Base-by-base conservation (phyloP, 2,888 invertebrate species). In the Drosophila testacea region DNA sequence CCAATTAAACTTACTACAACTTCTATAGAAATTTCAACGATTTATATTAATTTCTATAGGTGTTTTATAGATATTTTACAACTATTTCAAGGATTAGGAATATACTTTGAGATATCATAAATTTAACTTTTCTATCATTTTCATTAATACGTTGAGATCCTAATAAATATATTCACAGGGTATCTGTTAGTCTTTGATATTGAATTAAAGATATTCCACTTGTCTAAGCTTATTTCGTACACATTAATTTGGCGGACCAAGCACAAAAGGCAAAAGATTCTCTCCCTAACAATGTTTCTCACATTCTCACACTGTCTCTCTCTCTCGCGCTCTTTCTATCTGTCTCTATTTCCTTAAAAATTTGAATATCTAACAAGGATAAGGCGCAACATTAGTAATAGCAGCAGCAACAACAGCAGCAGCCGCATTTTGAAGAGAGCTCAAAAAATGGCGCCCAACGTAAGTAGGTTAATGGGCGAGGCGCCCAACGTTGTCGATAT, bases 311-410 rank as follows among this genome's bases (percentile, higher is more conserved):
- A 2, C 27, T 4, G 28, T 34, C 10, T 1, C 30, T 27, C 11
- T 28, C 7, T 36, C 28, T 10, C 36, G 2, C 44, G 4, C 36
- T 1, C 9, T 6, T 1, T 51, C 42, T 13, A 16, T 2, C 9
- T 13, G 34, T 32, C 32, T 22, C 28, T 22, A 16, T 27, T 7
- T 34, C 11, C 6, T 9, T 27, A 51, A 42, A 42, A 81, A 89
- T 89, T 83, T 83, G 71, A 85, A 87, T 88, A 83, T 77, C 73
- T 89, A 78, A 78, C 81, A 87, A 79, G 84, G 71, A 81, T 79
- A 76, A 77, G 64, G 39, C 65, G 60, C 61, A 56, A 73, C 69
- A 75, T 80, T 70, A 65, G 69, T 54, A 62, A 22, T 10, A 60
- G 41, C 34, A 48, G 59, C 27, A 54, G 34, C 28, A 34, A 22